Evolutionary conservation across 2,113 vertebrate genomes (phyloP).

Genomic region (Eulemur macaco): DNA sequence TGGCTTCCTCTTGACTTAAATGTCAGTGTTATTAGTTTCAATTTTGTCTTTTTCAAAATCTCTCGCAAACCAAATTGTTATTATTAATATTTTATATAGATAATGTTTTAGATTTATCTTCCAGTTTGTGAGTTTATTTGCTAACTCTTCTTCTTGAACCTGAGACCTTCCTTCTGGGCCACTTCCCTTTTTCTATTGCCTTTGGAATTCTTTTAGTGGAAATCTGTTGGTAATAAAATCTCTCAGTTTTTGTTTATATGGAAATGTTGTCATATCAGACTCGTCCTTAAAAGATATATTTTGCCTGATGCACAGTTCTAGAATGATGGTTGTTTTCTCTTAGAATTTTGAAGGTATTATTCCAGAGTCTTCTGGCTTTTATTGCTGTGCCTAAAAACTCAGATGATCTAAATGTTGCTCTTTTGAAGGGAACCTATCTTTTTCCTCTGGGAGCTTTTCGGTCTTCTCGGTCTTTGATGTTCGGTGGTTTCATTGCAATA

Average conservation of each 20-base stretch:
- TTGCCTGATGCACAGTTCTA: neutral
- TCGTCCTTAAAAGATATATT: neutral
- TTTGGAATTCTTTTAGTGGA: neutral
- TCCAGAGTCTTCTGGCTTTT: neutral
- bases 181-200: neutral
- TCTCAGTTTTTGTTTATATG: neutral
- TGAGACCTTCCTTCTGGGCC: neutral
- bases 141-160: neutral
- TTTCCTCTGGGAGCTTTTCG: neutral
- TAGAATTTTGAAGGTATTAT: neutral
- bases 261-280: neutral
- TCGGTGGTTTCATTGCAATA: neutral
- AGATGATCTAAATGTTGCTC: neutral
- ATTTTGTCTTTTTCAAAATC: slow-evolving; percentile 1
- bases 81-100: neutral
- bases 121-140: neutral
- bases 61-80: neutral
- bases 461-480: neutral
- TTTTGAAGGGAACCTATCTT: neutral
- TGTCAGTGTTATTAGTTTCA: neutral
- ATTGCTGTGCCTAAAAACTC: neutral
- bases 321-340: neutral
- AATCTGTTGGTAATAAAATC: neutral
- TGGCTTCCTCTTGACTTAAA: neutral
- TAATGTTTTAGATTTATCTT: neutral